These are phyloP conservation scores for Nomia melanderi DNA, from an alignment of 1,140 invertebrate genomes.

Conservation along the genomic window DNA sequence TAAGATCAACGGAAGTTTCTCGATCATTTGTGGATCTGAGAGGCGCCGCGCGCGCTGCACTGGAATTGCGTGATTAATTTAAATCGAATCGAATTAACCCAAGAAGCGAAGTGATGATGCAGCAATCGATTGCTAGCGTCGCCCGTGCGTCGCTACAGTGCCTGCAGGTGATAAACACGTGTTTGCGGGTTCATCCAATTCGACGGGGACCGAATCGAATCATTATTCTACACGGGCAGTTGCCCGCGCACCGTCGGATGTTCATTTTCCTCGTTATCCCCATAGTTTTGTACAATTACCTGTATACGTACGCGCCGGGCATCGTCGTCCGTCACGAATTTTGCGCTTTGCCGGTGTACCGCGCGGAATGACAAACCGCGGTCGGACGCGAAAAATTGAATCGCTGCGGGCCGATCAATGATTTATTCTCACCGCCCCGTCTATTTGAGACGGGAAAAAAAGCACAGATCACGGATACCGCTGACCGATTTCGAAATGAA, in stretches of 20 bases:
- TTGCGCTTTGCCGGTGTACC: background rate
- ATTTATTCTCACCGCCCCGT: background rate
- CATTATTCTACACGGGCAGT: constrained; percentile 1
- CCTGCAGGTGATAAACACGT: constrained; percentile 35
- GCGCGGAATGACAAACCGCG: background rate
- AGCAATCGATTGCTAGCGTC: constrained; percentile 21
- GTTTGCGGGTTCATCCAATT: constrained; percentile 27
- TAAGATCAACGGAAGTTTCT: background rate
- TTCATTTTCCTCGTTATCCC: constrained; percentile 8
- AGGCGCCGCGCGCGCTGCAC: background rate
- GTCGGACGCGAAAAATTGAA: background rate
- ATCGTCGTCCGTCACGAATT: background rate
- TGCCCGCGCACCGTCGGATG: background rate
- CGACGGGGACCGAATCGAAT: constrained; percentile 20
- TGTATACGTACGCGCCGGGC: background rate
- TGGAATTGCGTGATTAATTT: constrained; percentile 3
- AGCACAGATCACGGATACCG: too few relatives aligned
- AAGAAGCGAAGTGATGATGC: constrained; percentile 24
- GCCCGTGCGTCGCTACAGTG: constrained; percentile 11
- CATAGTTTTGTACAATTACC: constrained; percentile 4
- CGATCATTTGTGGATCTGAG: background rate
- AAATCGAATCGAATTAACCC: constrained; percentile 1
- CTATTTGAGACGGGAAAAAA: too few relatives aligned
- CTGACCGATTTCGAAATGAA: too few relatives aligned
- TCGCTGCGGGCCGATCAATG: background rate